Percentiles rank a stretch among this genome's conserved stretches.
Evolutionary conservation across 2,113 vertebrate species (phyloP).

Genomic region (Alligator mississippiensis): DNA sequence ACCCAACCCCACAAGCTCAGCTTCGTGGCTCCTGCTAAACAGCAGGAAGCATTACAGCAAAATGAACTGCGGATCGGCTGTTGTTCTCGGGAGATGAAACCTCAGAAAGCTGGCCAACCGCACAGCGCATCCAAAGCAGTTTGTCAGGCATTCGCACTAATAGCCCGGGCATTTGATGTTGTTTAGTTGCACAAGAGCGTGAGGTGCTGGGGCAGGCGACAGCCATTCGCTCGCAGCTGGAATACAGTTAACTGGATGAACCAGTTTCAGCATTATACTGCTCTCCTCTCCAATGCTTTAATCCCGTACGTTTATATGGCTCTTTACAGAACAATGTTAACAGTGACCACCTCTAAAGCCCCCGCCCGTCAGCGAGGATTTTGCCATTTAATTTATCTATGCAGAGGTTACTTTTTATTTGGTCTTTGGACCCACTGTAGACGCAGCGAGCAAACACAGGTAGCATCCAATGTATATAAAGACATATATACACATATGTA

Average conservation of each 20-base stretch:
- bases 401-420: neutral
- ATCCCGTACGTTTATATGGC: neutral
- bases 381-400: neutral
- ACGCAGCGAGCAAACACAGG: neutral
- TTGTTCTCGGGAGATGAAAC: neutral
- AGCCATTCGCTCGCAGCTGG: neutral
- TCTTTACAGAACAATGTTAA: rapidly evolving
- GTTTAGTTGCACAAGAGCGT: neutral
- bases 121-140: neutral
- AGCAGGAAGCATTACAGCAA: neutral
- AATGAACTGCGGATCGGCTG: neutral
- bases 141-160: neutral
- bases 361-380: rapidly evolving
- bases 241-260: neutral
- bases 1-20: neutral
- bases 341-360: neutral
- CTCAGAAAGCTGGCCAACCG: neutral
- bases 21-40: neutral
- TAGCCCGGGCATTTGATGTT: neutral
- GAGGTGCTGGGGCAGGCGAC: neutral
- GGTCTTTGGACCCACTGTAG: neutral
- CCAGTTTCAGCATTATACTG: rapidly evolving
- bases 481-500: too few relatives aligned
- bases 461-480: neutral
- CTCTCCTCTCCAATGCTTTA: neutral